Conservation (phyloP, 2,113 vertebrate species). For the Mirounga angustirostris region DNA sequence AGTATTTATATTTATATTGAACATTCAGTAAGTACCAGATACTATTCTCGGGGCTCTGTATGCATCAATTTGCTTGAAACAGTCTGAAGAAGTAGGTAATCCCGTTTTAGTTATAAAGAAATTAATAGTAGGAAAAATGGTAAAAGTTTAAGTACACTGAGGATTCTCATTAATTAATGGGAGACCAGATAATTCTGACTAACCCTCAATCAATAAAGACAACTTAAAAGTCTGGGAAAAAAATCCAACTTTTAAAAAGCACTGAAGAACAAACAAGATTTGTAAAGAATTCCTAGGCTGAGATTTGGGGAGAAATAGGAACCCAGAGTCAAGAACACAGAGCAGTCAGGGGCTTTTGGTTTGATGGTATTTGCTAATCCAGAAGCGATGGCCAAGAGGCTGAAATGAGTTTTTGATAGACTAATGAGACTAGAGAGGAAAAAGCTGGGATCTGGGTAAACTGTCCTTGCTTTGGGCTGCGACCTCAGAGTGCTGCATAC, state of each 20-base stretch:
- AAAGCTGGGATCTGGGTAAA: neutral
- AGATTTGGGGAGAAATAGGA: neutral
- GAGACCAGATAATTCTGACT: neutral
- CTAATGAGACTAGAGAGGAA: neutral
- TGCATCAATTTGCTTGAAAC: neutral
- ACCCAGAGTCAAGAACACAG: neutral
- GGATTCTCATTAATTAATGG: conserved; percentile 29
- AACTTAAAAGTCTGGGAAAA: neutral
- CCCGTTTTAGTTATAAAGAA: conserved; percentile 31
- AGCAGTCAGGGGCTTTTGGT: neutral
- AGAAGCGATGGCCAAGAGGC: neutral
- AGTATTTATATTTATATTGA: neutral
- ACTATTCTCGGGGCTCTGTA: neutral
- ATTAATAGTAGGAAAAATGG: neutral
- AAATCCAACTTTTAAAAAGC: conserved; percentile 1
- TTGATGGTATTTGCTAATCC: neutral
- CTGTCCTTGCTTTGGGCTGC: neutral
- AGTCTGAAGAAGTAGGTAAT: neutral
- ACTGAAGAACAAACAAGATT: neutral
- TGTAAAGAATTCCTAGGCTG: neutral
- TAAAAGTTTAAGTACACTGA: neutral
- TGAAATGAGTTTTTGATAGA: neutral
- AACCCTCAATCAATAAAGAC: neutral
- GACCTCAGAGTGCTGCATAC: neutral
- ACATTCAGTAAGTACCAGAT: neutral